These are phyloP conservation scores for Panurus biarmicus DNA, from an alignment of 2,113 vertebrate genomes.

Conservation along the genomic window DNA sequence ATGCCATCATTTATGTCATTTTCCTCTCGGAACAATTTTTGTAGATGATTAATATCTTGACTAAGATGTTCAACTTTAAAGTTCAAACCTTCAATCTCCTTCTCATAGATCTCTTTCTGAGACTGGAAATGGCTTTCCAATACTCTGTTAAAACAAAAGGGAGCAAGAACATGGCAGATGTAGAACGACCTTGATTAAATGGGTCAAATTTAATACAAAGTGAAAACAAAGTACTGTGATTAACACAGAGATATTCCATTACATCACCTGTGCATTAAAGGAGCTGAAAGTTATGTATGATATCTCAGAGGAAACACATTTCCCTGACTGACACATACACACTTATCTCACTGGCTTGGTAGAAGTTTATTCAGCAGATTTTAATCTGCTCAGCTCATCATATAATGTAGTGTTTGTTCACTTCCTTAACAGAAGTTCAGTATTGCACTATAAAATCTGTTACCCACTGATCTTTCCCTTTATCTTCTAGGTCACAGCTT, in stretches of 20 bases:
- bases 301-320: not conserved
- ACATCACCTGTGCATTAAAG: not conserved
- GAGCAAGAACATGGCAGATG: not conserved
- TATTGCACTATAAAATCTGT: not conserved
- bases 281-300: not conserved
- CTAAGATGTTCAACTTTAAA: slow-evolving; percentile 85
- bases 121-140: slow-evolving; percentile 85
- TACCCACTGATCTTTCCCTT: not conserved
- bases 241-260: not conserved
- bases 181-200: not conserved
- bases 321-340: not conserved
- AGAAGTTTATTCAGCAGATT: not conserved
- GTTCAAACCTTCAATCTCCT: slow-evolving; percentile 81
- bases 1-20: slow-evolving; percentile 83
- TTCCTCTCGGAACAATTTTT: slow-evolving; percentile 88
- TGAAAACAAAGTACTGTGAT: not conserved
- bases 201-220: not conserved
- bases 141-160: slow-evolving; percentile 67
- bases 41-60: slow-evolving; percentile 85
- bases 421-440: not conserved
- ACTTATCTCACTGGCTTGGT: not conserved
- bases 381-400: not conserved
- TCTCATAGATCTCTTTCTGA: slow-evolving; percentile 83
- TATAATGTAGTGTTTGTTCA: not conserved
- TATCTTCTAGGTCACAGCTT: not conserved